Conservation (phyloP, 2,113 vertebrate genomes). For the Eupsittula cactorum region DNA sequence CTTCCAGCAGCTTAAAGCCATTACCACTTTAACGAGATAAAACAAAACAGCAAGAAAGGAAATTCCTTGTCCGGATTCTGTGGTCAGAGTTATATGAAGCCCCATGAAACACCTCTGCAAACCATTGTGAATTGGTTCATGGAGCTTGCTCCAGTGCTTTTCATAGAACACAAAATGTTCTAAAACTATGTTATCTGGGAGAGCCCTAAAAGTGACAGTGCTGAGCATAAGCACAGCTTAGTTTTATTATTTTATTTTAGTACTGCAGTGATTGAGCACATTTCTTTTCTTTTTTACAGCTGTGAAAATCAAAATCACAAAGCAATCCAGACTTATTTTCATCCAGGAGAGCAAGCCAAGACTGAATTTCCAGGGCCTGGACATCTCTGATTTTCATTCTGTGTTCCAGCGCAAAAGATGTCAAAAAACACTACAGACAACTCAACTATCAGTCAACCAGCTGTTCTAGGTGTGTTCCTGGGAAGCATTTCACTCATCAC, state of each 20-base stretch:
- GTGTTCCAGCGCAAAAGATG: slow-evolving; percentile 40
- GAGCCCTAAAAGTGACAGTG: not conserved
- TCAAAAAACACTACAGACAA: slow-evolving; percentile 46
- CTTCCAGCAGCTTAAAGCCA: not conserved
- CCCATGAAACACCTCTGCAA: not conserved
- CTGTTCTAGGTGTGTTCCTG: slow-evolving; percentile 80
- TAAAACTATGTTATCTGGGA: not conserved
- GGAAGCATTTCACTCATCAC: slow-evolving; percentile 86
- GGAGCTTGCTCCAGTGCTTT: not conserved
- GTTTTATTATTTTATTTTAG: not conserved
- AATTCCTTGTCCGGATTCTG: not conserved
- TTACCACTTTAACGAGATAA: not conserved
- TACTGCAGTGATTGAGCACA: not conserved
- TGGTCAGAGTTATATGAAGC: not conserved
- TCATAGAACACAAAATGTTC: not conserved
- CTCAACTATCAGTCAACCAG: slow-evolving; percentile 56
- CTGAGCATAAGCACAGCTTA: not conserved
- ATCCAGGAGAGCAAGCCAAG: not conserved
- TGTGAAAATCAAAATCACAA: not conserved
- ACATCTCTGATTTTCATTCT: not conserved
- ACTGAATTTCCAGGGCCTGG: not conserved
- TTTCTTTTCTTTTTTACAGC: not conserved
- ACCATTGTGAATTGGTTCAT: not conserved
- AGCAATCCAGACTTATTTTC: not conserved
- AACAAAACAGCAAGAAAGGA: not conserved